A percentile compares a stretch with the other conserved stretches of the same genome.
These are phyloP conservation scores for Lonchura striata DNA, from an alignment of 2,113 vertebrate species.

Conservation along the genomic window DNA sequence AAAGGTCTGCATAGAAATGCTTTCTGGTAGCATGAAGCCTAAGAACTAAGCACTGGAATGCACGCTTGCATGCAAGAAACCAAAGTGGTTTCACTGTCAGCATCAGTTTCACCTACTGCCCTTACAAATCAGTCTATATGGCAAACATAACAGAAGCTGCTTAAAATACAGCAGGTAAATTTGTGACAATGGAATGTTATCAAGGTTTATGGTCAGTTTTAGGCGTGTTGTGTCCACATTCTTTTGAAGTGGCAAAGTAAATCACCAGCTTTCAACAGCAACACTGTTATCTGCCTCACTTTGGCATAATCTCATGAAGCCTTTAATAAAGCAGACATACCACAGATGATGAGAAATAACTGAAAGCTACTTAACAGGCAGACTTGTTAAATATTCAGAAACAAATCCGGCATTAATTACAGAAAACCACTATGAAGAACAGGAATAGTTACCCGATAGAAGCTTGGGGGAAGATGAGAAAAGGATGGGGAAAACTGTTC, in stretches of 20 bases:
- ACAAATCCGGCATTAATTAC: conserved; percentile 34
- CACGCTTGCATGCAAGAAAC: not conserved
- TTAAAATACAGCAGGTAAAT: not conserved
- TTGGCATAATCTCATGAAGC: not conserved
- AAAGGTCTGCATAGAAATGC: not conserved
- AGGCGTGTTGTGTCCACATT: fast-evolving
- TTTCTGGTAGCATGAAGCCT: not conserved
- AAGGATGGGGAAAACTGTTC: conserved; percentile 20
- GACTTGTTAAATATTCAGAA: conserved; percentile 51
- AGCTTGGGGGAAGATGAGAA: conserved; percentile 33
- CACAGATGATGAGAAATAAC: conserved; percentile 24
- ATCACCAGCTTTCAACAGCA: not conserved
- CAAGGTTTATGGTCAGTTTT: not conserved
- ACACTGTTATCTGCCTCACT: not conserved
- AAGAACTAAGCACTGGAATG: not conserved
- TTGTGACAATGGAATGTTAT: not conserved
- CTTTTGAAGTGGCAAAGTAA: not conserved
- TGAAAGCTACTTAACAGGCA: conserved; percentile 48
- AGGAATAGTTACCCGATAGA: conserved; percentile 28
- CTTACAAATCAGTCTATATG: not conserved
- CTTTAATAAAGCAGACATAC: conserved; percentile 29
- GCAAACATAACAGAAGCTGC: not conserved
- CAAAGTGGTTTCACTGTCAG: not conserved
- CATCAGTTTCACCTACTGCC: not conserved
- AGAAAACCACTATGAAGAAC: conserved; percentile 40